Evolutionary conservation across 2,797 vertebrate species (phyloP).

Genomic region (Schizopygopsis malacanthus): DNA sequence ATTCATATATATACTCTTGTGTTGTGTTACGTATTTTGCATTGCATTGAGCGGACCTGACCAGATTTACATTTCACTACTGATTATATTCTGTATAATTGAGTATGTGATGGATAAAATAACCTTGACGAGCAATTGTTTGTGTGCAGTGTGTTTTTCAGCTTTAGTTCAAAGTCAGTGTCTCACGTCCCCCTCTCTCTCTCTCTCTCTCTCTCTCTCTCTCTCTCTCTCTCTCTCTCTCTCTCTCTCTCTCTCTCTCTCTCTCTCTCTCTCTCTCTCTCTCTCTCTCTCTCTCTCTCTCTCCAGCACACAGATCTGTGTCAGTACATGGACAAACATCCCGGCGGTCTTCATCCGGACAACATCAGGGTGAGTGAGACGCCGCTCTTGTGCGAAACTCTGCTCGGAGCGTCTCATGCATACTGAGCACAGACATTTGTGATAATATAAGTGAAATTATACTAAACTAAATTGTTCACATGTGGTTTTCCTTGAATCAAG

Average conservation of each 20-base stretch:
- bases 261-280: too few relatives aligned
- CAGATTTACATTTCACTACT: too few relatives aligned
- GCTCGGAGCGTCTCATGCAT: neutral
- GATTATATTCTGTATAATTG: too few relatives aligned
- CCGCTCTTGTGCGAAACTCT: neutral
- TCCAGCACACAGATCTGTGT: constrained; percentile 96
- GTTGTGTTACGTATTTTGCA: too few relatives aligned
- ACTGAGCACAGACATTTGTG: neutral
- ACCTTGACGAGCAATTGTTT: neutral
- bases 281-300: neutral
- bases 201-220: too few relatives aligned
- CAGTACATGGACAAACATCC: constrained; percentile 99
- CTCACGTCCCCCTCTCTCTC: neutral
- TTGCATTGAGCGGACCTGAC: too few relatives aligned
- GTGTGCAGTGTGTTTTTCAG: neutral
- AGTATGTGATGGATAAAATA: too few relatives aligned
- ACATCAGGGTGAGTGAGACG: constrained; percentile 88
- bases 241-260: too few relatives aligned
- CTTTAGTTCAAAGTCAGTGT: neutral
- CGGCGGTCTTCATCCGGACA: constrained; percentile 94
- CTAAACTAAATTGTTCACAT: too few relatives aligned
- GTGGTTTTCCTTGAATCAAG: too few relatives aligned
- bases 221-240: too few relatives aligned
- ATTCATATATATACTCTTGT: too few relatives aligned
- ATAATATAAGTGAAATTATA: neutral